A percentile compares a stretch with the other conserved stretches of the same genome.
Evolutionary conservation across 2,113 vertebrate species (phyloP).

Genomic region (Hippocampus zosterae): DNA sequence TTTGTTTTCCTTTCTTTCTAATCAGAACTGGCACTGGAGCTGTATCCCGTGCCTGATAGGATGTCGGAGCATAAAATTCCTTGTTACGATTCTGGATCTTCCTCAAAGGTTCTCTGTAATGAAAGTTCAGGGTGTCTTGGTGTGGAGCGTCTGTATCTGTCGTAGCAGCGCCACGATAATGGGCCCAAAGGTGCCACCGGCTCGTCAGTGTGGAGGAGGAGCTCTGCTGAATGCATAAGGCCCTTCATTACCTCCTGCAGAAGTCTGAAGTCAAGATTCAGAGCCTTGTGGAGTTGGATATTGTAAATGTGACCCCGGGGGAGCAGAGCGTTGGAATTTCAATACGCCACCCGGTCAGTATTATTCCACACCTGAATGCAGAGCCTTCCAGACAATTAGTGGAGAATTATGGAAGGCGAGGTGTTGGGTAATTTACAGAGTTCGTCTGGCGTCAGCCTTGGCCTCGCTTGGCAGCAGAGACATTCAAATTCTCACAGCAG

Average conservation of each 20-base stretch:
- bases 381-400: conserved; percentile 68
- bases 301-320: conserved; percentile 57
- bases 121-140: conserved; percentile 58
- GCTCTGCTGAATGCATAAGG: conserved; percentile 42
- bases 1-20: neutral
- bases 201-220: conserved; percentile 41
- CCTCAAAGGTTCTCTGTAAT: conserved; percentile 47
- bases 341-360: conserved; percentile 49
- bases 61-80: conserved; percentile 53
- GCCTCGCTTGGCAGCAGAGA: conserved; percentile 38
- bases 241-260: conserved; percentile 66
- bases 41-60: conserved; percentile 25
- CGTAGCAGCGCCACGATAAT: conserved; percentile 54
- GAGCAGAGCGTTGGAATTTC: conserved; percentile 55
- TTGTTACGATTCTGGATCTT: conserved; percentile 55
- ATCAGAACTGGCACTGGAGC: conserved; percentile 22
- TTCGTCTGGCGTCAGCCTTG: conserved; percentile 44
- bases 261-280: conserved; percentile 56
- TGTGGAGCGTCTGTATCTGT: conserved; percentile 50
- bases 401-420: conserved; percentile 57
- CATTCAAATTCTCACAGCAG: conserved; percentile 48
- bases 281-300: conserved; percentile 46
- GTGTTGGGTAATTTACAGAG: conserved; percentile 53
- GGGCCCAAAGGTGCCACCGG: conserved; percentile 60
- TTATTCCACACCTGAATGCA: conserved; percentile 66